Conservation (phyloP, 2,888 invertebrate species). For the Pyrrhosoma nymphula region DNA sequence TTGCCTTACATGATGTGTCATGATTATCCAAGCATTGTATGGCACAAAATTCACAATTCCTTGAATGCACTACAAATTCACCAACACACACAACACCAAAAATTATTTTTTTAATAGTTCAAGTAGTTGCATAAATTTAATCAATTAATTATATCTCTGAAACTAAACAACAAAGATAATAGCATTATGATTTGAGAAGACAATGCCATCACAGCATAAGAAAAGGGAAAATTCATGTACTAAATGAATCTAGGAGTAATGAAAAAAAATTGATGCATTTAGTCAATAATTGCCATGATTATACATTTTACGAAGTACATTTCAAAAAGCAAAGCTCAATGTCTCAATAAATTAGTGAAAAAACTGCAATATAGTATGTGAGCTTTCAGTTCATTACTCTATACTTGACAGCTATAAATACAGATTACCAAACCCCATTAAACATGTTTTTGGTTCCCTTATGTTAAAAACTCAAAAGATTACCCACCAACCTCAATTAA, state of each 20-base stretch:
- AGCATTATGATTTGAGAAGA: neutral
- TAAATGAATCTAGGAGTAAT: neutral
- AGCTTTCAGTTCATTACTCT: slow-evolving; percentile 54
- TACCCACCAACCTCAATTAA: neutral
- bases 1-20: slow-evolving; percentile 60
- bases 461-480: neutral
- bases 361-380: neutral
- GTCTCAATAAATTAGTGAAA: neutral
- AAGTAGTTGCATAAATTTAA: neutral
- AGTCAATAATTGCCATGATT: slow-evolving; percentile 23
- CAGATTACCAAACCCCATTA: neutral
- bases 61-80: neutral
- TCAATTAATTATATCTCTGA: neutral
- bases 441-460: neutral
- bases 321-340: neutral
- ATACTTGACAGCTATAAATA: neutral
- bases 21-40: neutral
- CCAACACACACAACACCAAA: neutral
- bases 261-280: neutral
- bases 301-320: neutral
- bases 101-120: neutral
- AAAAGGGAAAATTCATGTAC: neutral
- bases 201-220: neutral
- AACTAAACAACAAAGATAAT: neutral
- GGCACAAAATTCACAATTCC: neutral